A percentile compares a stretch with the other conserved stretches of the same genome.
phyloP scores from a whole-genome alignment of 2,888 invertebrate species.

The Aphelenchoides bicaudatus region DNA sequence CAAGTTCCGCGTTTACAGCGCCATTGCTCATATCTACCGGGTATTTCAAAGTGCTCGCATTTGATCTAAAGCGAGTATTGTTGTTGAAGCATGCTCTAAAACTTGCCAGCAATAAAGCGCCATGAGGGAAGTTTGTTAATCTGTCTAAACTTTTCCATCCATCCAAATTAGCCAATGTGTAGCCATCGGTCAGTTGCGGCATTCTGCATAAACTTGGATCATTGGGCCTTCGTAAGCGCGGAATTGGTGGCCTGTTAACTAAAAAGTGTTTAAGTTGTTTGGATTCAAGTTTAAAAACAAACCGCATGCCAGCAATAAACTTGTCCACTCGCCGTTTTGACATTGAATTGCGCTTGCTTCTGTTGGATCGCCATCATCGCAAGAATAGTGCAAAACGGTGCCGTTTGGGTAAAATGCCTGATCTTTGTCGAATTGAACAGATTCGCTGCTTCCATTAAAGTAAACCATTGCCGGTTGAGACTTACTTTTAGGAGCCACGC shows the following conservation, averaged over 20 bases:
- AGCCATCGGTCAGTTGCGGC: constrained; percentile 15
- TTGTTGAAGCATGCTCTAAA: neutral
- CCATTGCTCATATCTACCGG: constrained; percentile 30
- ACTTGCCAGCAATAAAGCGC: constrained; percentile 35
- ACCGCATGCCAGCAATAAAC: constrained; percentile 50
- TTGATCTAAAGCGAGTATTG: constrained; percentile 12
- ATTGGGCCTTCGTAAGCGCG: too few relatives aligned
- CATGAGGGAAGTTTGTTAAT: constrained; percentile 47
- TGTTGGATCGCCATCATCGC: constrained; percentile 22
- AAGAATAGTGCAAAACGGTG: constrained; percentile 52
- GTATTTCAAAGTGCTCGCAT: constrained; percentile 9
- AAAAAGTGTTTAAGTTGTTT: neutral
- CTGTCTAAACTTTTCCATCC: constrained; percentile 36
- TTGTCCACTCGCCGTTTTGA: constrained; percentile 56
- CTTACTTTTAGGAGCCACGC: constrained; percentile 40
- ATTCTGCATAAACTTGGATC: constrained; percentile 25
- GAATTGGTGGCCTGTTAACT: too few relatives aligned
- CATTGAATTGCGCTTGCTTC: constrained; percentile 53
- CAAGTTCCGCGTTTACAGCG: constrained; percentile 50
- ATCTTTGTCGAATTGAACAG: constrained; percentile 15
- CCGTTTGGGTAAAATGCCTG: constrained; percentile 56
- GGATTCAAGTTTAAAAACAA: neutral
- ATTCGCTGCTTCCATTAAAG: constrained; percentile 27
- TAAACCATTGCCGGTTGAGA: constrained; percentile 42
- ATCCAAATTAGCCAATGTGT: constrained; percentile 37